Percentiles rank a stretch among this genome's conserved stretches.
Evolutionary conservation across 1,140 invertebrate species (phyloP).

Genomic region (Drosophila repletoides): DNA sequence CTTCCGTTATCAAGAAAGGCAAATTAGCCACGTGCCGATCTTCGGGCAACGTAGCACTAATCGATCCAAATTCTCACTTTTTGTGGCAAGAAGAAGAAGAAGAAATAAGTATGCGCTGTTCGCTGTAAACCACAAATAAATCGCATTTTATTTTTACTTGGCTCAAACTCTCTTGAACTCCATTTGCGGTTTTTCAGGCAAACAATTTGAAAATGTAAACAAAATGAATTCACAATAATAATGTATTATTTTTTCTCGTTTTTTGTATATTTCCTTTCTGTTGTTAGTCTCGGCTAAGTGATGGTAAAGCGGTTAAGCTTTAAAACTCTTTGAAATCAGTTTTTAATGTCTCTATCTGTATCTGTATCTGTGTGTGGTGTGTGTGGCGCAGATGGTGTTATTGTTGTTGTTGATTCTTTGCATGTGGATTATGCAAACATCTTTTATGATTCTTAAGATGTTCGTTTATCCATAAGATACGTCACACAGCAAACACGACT

Average conservation of each 20-base stretch:
- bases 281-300: conserved; percentile 7
- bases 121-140: conserved; percentile 56
- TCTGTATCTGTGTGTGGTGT: no score
- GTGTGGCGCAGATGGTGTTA: no score
- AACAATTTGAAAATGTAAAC: conserved; percentile 33
- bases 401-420: conserved; percentile 11
- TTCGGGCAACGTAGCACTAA: conserved; percentile 17
- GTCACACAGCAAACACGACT: conserved; percentile 15
- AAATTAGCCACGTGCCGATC: conserved; percentile 34
- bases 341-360: conserved; percentile 46
- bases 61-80: conserved; percentile 14
- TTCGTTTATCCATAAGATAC: no score
- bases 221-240: conserved; percentile 23
- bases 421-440: conserved; percentile 44
- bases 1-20: conserved; percentile 26
- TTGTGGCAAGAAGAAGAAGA: background rate
- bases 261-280: no score
- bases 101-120: background rate
- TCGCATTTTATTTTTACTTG: conserved; percentile 43
- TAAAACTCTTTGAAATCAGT: conserved; percentile 38
- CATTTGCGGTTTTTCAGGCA: conserved; percentile 55
- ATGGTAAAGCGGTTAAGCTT: conserved; percentile 30
- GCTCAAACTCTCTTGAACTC: conserved; percentile 56
- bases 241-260: no score
- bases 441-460: conserved; percentile 56